These are phyloP conservation scores for Numenius phaeopus DNA, from an alignment of 2,797 vertebrate genomes.

Conservation along the genomic window DNA sequence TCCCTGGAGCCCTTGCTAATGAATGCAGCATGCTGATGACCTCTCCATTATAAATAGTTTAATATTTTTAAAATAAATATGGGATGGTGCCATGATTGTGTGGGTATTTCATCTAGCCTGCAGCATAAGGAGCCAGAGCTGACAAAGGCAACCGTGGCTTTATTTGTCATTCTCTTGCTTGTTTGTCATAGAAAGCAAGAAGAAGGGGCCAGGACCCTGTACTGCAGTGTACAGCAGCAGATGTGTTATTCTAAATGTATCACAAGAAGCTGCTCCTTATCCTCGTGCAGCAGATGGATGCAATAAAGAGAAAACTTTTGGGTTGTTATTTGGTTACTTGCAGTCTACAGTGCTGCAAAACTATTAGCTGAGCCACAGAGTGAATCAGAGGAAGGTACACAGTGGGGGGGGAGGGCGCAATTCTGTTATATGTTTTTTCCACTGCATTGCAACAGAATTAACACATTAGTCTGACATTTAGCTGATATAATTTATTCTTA, in stretches of 20 bases:
- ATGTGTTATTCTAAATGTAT: constrained; percentile 46
- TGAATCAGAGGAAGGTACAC: not conserved
- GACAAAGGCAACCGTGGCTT: not conserved
- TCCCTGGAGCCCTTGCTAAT: constrained; percentile 48
- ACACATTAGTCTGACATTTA: constrained; percentile 27
- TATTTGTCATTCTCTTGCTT: constrained; percentile 19
- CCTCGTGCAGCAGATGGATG: constrained; percentile 31
- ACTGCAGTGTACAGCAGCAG: not conserved
- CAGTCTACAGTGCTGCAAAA: not conserved
- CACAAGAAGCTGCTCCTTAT: constrained; percentile 23
- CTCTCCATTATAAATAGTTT: constrained; percentile 53
- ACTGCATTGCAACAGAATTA: constrained; percentile 6
- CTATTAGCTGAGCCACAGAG: not conserved
- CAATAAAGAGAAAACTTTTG: constrained; percentile 39
- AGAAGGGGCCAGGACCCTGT: not conserved
- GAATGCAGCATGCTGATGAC: constrained; percentile 50
- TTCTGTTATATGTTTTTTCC: not conserved
- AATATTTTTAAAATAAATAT: constrained; percentile 65
- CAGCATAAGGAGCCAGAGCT: constrained; percentile 21
- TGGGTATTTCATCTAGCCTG: constrained; percentile 42
- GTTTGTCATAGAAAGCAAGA: constrained; percentile 20
- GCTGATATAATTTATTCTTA: constrained; percentile 17
- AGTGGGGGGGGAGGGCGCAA: not conserved
- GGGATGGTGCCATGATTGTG: constrained; percentile 22
- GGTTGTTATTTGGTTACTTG: not conserved